These are phyloP conservation scores for Eupithecia insigniata DNA, from an alignment of 2,888 invertebrate species.

Conservation along the genomic window DNA sequence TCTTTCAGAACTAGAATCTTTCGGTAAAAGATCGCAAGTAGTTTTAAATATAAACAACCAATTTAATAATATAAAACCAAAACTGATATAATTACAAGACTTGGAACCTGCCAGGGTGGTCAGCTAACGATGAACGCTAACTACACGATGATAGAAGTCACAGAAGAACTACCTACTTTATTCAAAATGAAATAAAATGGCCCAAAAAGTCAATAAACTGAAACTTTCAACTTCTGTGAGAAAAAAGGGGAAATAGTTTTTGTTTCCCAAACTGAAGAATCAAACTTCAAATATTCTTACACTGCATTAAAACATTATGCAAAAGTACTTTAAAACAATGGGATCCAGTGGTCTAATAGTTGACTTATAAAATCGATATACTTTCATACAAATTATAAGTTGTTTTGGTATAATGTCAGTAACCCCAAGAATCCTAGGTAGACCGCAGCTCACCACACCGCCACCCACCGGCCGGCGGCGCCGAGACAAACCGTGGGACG, in stretches of 20 bases:
- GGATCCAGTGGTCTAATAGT: background rate
- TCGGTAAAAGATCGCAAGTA: too few relatives aligned
- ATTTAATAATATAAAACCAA: background rate
- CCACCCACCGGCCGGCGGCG: conserved; percentile 48
- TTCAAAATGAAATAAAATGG: background rate
- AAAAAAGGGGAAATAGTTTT: background rate
- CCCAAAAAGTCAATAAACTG: background rate
- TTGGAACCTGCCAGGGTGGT: background rate
- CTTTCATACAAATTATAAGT: conserved; percentile 31
- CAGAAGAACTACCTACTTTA: background rate
- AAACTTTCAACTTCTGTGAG: background rate
- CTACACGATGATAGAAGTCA: background rate
- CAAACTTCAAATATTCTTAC: background rate
- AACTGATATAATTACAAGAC: too few relatives aligned
- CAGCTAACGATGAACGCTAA: background rate
- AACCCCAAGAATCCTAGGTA: conserved; percentile 41
- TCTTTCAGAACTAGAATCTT: too few relatives aligned
- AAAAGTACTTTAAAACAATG: background rate
- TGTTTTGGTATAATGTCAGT: conserved; percentile 45
- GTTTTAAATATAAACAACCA: too few relatives aligned
- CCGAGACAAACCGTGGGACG: conserved; percentile 54
- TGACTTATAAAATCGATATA: background rate
- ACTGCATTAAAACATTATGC: background rate
- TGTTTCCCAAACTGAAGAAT: background rate
- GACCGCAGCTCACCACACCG: conserved; percentile 48